These are phyloP conservation scores for Eupeodes luniger DNA, from an alignment of 2,888 invertebrate species.

Conservation along the genomic window DNA sequence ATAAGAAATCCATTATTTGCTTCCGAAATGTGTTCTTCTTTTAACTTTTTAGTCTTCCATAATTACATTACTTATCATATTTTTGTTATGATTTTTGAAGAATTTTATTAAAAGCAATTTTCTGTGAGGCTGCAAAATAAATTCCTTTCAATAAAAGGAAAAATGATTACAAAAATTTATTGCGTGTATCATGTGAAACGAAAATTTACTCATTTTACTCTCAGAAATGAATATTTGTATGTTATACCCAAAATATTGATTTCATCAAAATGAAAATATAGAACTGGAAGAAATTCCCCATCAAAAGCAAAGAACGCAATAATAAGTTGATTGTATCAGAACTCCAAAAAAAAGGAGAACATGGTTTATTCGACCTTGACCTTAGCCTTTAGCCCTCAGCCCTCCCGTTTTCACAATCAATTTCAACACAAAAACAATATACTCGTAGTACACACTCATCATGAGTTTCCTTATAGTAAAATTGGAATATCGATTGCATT, in stretches of 20 bases:
- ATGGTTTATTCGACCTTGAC: neutral
- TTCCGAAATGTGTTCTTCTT: neutral
- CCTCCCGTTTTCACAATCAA: neutral
- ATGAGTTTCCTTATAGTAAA: neutral
- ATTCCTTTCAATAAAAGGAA: neutral
- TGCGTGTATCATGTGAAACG: neutral
- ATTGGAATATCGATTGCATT: constrained; percentile 17
- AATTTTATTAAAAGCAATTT: constrained; percentile 14
- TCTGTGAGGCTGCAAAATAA: neutral
- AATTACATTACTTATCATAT: neutral
- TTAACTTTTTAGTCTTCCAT: neutral
- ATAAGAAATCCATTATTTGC: constrained; percentile 14
- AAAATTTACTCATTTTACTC: neutral
- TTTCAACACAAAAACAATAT: constrained; percentile 4
- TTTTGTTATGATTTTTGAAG: neutral
- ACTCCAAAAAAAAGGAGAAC: neutral
- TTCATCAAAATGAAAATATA: constrained; percentile 8
- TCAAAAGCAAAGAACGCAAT: constrained; percentile 4
- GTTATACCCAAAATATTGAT: constrained; percentile 1
- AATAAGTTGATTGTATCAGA: constrained; percentile 22
- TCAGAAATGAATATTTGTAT: neutral
- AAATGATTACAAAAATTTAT: neutral
- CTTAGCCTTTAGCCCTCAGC: neutral
- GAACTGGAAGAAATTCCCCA: neutral
- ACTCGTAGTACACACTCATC: neutral